phyloP scores from a whole-genome alignment of 2,888 invertebrate species.

The Leucozona laternaria region DNA sequence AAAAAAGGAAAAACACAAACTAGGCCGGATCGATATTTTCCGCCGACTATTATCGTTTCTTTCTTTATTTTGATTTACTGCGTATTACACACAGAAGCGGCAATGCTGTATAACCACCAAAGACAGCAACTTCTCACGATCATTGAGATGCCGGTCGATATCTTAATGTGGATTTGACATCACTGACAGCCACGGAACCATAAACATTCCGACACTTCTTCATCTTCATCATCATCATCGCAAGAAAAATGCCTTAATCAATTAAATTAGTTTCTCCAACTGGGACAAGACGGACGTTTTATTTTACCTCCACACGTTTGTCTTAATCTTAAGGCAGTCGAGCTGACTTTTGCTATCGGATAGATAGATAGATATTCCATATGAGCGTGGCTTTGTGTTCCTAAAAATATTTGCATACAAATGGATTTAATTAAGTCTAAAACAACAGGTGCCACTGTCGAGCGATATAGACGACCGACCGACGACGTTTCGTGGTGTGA shows the following conservation, averaged over 20 bases:
- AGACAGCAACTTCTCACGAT: constrained; percentile 63
- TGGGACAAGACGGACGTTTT: constrained; percentile 14
- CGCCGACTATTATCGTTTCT: constrained; percentile 12
- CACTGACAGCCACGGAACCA: constrained; percentile 39
- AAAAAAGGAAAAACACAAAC: constrained; percentile 4
- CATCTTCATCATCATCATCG: constrained; percentile 6
- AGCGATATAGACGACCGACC: no score
- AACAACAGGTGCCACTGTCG: constrained; percentile 49
- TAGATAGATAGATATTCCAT: no score
- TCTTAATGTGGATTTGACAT: constrained; percentile 61
- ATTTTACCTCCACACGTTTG: neutral
- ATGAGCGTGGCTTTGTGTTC: neutral
- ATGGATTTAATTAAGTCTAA: constrained; percentile 52
- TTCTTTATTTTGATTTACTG: constrained; percentile 42
- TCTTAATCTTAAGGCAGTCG: constrained; percentile 23
- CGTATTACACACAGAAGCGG: constrained; percentile 37
- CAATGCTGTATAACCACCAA: neutral
- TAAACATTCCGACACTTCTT: constrained; percentile 62
- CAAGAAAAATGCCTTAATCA: constrained; percentile 22
- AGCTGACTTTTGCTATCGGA: constrained; percentile 22
- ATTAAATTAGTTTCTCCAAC: constrained; percentile 35
- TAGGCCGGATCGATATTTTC: constrained; percentile 69
- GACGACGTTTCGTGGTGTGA: constrained; percentile 24
- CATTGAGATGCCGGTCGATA: constrained; percentile 42
- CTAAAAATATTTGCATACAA: constrained; percentile 53